Percentiles rank a stretch among this genome's conserved stretches.
phyloP scores from a whole-genome alignment of 2,113 vertebrate species.

The Neogobius melanostomus region DNA sequence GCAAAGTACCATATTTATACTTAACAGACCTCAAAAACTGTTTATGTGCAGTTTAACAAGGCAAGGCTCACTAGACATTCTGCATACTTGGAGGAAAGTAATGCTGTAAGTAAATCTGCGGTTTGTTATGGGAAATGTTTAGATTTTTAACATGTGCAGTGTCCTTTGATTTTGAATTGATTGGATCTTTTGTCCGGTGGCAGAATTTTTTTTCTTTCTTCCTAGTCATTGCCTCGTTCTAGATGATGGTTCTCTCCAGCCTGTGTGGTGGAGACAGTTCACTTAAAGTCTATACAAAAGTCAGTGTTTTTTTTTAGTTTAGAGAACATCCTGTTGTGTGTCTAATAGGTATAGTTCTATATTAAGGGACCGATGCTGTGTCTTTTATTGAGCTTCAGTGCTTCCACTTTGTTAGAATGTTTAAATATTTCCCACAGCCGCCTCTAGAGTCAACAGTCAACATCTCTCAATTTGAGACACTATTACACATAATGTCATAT shows the following conservation, averaged over 20 bases:
- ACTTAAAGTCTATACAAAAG: not conserved
- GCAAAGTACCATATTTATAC: slow-evolving; percentile 1
- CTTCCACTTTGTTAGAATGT: slow-evolving; percentile 14
- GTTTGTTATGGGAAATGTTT: not conserved
- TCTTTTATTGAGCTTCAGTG: slow-evolving; percentile 25
- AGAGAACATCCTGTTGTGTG: slow-evolving; percentile 30
- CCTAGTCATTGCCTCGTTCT: not conserved
- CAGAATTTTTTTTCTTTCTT: not conserved
- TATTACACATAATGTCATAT: not conserved
- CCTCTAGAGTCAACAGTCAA: not conserved
- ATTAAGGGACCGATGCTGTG: slow-evolving; percentile 36
- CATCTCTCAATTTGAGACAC: not conserved
- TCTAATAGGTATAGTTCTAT: slow-evolving; percentile 43
- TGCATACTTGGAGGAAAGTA: not conserved
- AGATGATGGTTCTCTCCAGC: not conserved
- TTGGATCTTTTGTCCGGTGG: no score
- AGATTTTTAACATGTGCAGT: not conserved
- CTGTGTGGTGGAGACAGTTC: not conserved
- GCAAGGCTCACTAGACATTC: not conserved
- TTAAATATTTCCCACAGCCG: slow-evolving; percentile 53
- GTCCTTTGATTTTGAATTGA: no score
- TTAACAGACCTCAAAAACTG: not conserved
- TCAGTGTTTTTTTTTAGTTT: not conserved
- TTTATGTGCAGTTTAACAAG: not conserved
- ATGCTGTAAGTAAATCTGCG: not conserved